These are phyloP conservation scores for Aricia artaxerxes DNA, from an alignment of 2,888 invertebrate species.

Conservation along the genomic window DNA sequence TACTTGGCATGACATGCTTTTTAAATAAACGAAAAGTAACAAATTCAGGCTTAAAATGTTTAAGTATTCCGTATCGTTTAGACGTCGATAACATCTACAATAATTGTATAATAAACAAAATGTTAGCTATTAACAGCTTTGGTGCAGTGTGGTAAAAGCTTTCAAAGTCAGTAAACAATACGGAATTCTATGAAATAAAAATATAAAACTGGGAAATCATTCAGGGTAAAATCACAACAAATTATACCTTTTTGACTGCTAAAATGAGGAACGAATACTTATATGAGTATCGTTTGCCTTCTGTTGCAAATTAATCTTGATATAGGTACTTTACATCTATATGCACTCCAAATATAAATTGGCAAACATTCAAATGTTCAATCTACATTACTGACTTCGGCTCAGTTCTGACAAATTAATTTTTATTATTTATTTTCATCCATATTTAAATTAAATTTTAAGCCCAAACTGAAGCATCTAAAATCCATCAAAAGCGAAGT, in stretches of 20 bases:
- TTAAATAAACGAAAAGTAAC: constrained; percentile 38
- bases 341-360: constrained; percentile 36
- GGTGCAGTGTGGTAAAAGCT: constrained; percentile 32
- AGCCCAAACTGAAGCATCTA: constrained; percentile 66
- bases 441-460: constrained; percentile 45
- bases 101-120: not conserved
- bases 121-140: not conserved
- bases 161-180: constrained; percentile 25
- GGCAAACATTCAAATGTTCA: constrained; percentile 34
- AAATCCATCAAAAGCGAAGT: constrained; percentile 62
- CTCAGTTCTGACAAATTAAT: constrained; percentile 27
- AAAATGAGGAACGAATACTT: constrained; percentile 27
- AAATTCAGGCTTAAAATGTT: constrained; percentile 45
- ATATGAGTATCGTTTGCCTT: constrained; percentile 29
- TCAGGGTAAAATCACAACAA: constrained; percentile 24
- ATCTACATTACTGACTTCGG: constrained; percentile 32
- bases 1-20: constrained; percentile 71
- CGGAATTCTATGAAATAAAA: constrained; percentile 25
- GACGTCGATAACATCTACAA: constrained; percentile 27
- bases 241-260: constrained; percentile 24
- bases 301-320: constrained; percentile 33
- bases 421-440: constrained; percentile 36
- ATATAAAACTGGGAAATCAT: not conserved
- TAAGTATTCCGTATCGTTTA: constrained; percentile 44
- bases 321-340: constrained; percentile 32